Conservation (phyloP, 2,888 invertebrate genomes). For the Ametastegia equiseti region DNA sequence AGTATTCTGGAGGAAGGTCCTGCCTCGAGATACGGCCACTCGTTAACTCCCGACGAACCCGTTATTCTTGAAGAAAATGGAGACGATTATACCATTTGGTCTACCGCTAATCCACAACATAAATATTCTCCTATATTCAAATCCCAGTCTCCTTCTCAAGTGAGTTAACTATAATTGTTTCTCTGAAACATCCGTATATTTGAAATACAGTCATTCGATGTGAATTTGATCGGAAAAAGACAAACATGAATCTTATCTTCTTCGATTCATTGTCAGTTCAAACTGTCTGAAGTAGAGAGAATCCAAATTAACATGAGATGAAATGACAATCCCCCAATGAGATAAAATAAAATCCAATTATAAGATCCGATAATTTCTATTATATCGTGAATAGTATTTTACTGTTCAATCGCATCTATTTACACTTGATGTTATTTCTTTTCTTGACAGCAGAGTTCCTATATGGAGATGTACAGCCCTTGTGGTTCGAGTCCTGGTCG, state of each 20-base stretch:
- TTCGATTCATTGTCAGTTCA: no score
- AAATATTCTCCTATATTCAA: constrained; percentile 76
- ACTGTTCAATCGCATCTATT: neutral
- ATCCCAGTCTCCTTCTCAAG: constrained; percentile 76
- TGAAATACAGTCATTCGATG: constrained; percentile 25
- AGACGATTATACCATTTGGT: constrained; percentile 77
- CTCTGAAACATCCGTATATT: no score
- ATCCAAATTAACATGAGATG: no score
- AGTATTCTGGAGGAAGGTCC: constrained; percentile 68
- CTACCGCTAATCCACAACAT: constrained; percentile 62
- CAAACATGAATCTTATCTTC: no score
- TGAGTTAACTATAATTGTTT: constrained; percentile 58
- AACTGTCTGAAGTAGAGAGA: no score
- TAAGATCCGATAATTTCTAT: constrained; percentile 28
- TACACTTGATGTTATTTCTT: neutral
- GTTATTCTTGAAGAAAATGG: constrained; percentile 82
- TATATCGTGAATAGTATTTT: constrained; percentile 38
- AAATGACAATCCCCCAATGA: no score
- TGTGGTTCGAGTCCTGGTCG: constrained; percentile 77
- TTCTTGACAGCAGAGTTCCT: constrained; percentile 73
- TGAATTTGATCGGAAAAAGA: no score
- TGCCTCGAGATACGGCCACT: constrained; percentile 76
- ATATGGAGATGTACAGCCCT: constrained; percentile 78
- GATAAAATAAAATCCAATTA: no score
- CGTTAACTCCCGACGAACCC: constrained; percentile 81